phyloP scores from a whole-genome alignment of 1,140 invertebrate genomes.

The Lasioglossum baleicum region DNA sequence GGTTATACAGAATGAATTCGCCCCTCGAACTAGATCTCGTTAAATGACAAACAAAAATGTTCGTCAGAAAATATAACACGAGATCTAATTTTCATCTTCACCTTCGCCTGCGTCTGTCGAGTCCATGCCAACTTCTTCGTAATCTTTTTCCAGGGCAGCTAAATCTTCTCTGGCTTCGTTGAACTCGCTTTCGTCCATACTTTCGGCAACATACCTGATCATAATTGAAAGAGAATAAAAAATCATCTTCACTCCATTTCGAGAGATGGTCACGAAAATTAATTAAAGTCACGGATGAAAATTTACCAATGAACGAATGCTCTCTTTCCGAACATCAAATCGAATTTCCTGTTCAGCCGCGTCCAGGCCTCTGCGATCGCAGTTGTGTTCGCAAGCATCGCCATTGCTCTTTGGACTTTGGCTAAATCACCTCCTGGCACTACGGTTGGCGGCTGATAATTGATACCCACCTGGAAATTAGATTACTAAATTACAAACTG shows the following conservation, averaged over 20 bases:
- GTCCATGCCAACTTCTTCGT: conserved; percentile 71
- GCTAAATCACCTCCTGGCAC: conserved; percentile 90
- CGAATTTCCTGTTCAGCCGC: conserved; percentile 83
- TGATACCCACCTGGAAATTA: conserved; percentile 82
- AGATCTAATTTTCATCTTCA: conserved; percentile 49
- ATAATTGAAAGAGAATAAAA: no score
- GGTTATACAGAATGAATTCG: neutral
- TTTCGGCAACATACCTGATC: conserved; percentile 82
- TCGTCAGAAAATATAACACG: no score
- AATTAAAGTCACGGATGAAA: neutral
- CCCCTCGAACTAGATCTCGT: neutral
- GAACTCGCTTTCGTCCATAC: conserved; percentile 87
- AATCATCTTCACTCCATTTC: no score
- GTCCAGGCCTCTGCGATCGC: conserved; percentile 93
- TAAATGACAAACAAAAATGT: no score
- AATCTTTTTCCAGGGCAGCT: conserved; percentile 79
- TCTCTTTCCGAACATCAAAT: conserved; percentile 82
- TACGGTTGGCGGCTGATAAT: conserved; percentile 92
- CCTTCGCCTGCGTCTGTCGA: conserved; percentile 69
- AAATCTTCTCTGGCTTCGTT: conserved; percentile 88
- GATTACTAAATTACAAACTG: neutral
- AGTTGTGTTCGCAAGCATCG: conserved; percentile 93
- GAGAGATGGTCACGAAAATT: no score
- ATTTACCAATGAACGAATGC: conserved; percentile 83
- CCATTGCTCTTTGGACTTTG: conserved; percentile 91